These are phyloP conservation scores for Saturnia japonica DNA, from an alignment of 2,888 invertebrate genomes.

Conservation along the genomic window DNA sequence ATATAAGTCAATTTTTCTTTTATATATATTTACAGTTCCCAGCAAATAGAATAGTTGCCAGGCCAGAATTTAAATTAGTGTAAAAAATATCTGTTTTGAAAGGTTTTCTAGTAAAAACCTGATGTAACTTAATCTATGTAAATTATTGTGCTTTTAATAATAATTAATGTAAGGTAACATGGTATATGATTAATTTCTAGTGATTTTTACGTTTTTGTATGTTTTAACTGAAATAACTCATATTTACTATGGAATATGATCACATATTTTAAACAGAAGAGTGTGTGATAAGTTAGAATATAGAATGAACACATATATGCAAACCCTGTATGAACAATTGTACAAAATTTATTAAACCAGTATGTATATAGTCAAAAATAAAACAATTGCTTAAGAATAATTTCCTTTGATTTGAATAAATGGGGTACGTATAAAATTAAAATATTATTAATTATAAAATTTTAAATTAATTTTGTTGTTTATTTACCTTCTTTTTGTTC, in stretches of 20 bases:
- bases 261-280: too few relatives aligned
- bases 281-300: too few relatives aligned
- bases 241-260: too few relatives aligned
- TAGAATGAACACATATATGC: too few relatives aligned
- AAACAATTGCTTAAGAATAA: too few relatives aligned
- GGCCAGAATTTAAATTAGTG: background rate
- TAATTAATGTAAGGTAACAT: background rate
- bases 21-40: background rate
- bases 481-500: conserved; percentile 10
- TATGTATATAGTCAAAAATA: too few relatives aligned
- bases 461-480: background rate
- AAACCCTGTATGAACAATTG: too few relatives aligned
- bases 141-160: background rate
- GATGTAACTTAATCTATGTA: background rate
- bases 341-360: too few relatives aligned
- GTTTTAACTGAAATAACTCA: too few relatives aligned
- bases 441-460: background rate
- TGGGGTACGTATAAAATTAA: background rate
- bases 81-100: background rate
- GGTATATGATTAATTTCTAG: too few relatives aligned
- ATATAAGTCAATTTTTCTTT: background rate
- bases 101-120: background rate
- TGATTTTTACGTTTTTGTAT: too few relatives aligned
- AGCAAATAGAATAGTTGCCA: background rate
- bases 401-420: too few relatives aligned